Base-by-base conservation (phyloP, 2,888 invertebrate species). In the Sturmia bella region DNA sequence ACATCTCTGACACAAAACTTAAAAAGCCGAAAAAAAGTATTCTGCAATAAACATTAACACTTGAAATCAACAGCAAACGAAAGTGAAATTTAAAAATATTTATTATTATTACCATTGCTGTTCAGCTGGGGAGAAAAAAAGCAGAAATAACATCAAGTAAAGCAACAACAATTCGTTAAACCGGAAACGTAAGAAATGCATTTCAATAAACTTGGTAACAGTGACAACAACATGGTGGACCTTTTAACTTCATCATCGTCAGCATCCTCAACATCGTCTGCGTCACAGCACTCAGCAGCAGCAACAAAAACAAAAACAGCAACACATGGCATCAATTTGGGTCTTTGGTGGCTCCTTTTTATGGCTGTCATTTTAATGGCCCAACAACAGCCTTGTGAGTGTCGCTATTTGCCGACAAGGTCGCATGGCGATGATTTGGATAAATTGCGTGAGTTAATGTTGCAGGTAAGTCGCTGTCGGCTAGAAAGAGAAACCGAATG, bases 391-490 rank as follows among this genome's bases (percentile, higher is more conserved):
- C 87, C 88, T 84, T 88, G 89, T 80, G 90, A 90, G 84, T 86
- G 89, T 74, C 89, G 92, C 86, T 92, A 92, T 85, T 88, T 92
- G 79, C 92, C 92, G 61, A 92, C 92, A 84, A 90, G 92, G 88
- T 90, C 91, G 84, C 91, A 91, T 85, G 90, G 90, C 70, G 92
- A 92, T 86, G 90, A 92, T 86, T 88, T 92, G 87, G 92, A 92
- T 86, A 92, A 92, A 89, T 88, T 92, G 84, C 89, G 92, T 84
- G 92, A 92, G 85, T 87, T 92, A 84, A 90, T 92, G 88, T 91
- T 92, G 90, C 92, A 92, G 91, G 92, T 92, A 89, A 91, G 92
- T 86, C 27, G 27, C 32, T 32, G 32, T 32, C 6, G 32, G 32
- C 19, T 74, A 21, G 37, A 1, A n/a, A 12, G 3, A 54, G 41